These are phyloP conservation scores for Andrena trimmerana DNA, from an alignment of 2,888 invertebrate genomes.

Conservation along the genomic window DNA sequence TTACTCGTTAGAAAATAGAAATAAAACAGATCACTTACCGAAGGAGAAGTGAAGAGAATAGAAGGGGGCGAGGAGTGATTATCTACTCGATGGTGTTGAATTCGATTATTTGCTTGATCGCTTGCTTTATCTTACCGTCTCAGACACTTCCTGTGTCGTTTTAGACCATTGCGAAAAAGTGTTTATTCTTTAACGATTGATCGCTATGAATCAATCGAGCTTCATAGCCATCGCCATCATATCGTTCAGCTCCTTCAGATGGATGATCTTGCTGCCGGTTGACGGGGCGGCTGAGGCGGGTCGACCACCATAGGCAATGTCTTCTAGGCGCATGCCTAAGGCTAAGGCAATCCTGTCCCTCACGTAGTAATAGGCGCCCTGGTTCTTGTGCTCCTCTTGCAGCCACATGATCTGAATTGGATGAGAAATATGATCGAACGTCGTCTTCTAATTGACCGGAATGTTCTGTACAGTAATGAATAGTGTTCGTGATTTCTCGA, in stretches of 20 bases:
- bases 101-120: not conserved
- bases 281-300: conserved; percentile 75
- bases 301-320: conserved; percentile 75
- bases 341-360: conserved; percentile 77
- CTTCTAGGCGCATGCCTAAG: conserved; percentile 70
- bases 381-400: conserved; percentile 97
- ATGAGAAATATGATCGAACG: not conserved
- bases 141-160: not conserved
- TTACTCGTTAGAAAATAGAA: not conserved
- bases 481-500: no score
- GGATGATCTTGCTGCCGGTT: conserved; percentile 78
- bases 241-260: conserved; percentile 68
- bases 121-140: not conserved
- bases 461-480: not conserved
- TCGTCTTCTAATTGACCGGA: not conserved
- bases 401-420: conserved; percentile 87
- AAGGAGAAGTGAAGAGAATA: not conserved
- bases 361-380: conserved; percentile 92
- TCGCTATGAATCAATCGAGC: conserved; percentile 30
- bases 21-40: not conserved
- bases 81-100: not conserved
- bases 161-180: not conserved
- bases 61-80: not conserved
- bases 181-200: not conserved
- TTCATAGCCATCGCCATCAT: conserved; percentile 74